Evolutionary conservation across 2,888 invertebrate genomes (phyloP).

Genomic region (Archips xylosteana): DNA sequence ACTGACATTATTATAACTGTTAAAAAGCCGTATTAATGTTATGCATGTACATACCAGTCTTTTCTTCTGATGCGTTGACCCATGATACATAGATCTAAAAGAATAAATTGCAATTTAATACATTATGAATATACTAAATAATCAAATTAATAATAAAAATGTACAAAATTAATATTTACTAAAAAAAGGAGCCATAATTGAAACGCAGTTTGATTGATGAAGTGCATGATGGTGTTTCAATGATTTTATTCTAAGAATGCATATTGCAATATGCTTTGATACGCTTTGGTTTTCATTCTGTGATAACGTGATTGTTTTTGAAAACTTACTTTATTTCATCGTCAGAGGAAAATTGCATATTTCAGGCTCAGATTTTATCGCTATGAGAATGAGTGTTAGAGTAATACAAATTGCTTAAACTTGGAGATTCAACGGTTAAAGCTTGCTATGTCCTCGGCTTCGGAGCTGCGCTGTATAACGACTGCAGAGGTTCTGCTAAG

Average conservation of each 20-base stretch:
- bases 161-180: conserved; percentile 6
- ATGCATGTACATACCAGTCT: conserved; percentile 51
- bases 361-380: conserved; percentile 19
- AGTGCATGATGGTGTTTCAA: conserved; percentile 54
- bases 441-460: conserved; percentile 50
- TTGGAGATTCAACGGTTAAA: conserved; percentile 48
- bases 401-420: conserved; percentile 46
- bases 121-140: neutral
- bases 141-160: neutral
- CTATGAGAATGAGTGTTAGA: conserved; percentile 23
- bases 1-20: neutral
- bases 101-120: conserved; percentile 11
- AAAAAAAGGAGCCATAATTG: conserved; percentile 27
- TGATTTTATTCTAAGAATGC: conserved; percentile 34
- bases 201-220: conserved; percentile 35
- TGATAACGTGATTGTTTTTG: conserved; percentile 45
- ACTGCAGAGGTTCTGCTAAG: conserved; percentile 56
- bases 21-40: neutral
- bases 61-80: conserved; percentile 50
- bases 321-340: conserved; percentile 18
- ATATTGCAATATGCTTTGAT: conserved; percentile 47
- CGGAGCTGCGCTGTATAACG: conserved; percentile 63
- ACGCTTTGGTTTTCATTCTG: conserved; percentile 68
- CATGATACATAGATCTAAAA: conserved; percentile 51
- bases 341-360: conserved; percentile 16